phyloP scores from a whole-genome alignment of 2,113 vertebrate genomes.

The Eclectus roratus region DNA sequence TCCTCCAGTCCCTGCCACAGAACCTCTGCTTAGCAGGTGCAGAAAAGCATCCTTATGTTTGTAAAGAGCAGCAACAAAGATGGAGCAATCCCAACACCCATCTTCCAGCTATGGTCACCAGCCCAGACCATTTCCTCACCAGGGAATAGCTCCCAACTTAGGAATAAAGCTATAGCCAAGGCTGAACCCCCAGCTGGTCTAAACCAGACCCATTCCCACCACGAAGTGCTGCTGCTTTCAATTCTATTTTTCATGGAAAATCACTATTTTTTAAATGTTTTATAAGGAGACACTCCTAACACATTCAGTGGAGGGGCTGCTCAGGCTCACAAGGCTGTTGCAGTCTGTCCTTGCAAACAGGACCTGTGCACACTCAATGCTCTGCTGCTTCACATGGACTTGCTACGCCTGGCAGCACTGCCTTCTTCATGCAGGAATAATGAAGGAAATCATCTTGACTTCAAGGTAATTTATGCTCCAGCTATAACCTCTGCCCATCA shows the following conservation, averaged over 20 bases:
- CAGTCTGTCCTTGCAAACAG: rapidly evolving
- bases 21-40: neutral
- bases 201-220: neutral
- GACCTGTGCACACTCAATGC: rapidly evolving
- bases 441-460: neutral
- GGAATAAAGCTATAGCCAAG: neutral
- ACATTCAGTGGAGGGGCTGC: neutral
- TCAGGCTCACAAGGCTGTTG: neutral
- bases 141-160: neutral
- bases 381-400: neutral
- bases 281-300: conserved; percentile 22
- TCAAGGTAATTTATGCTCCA: neutral
- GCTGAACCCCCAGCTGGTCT: neutral
- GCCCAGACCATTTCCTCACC: neutral
- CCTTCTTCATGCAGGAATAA: neutral
- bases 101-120: neutral
- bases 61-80: neutral
- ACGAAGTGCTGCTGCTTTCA: neutral
- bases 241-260: neutral
- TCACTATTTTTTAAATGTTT: neutral
- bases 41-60: neutral
- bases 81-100: rapidly evolving
- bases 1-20: neutral
- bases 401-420: neutral
- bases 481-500: neutral